phyloP scores from a whole-genome alignment of 1,140 invertebrate species.

The Nasonia vitripennis region DNA sequence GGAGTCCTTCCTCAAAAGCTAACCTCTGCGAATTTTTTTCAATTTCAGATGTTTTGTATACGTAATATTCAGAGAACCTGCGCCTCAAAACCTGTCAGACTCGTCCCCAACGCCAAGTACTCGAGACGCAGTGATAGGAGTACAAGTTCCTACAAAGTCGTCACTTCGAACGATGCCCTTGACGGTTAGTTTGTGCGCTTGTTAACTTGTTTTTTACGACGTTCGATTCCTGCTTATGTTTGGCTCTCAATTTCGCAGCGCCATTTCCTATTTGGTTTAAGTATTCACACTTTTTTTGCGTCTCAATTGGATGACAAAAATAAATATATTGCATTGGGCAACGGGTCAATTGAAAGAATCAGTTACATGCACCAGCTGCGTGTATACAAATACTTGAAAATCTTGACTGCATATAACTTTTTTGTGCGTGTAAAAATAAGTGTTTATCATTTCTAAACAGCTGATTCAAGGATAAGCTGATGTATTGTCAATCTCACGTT shows the following conservation, averaged over 20 bases:
- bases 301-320: slow-evolving; percentile 14
- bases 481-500: not conserved
- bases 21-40: slow-evolving; percentile 24
- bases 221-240: not conserved
- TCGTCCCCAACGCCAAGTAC: slow-evolving; percentile 62
- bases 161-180: slow-evolving; percentile 63
- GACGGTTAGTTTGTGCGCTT: slow-evolving; percentile 61
- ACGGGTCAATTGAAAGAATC: not conserved
- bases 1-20: not conserved
- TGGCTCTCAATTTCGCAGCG: slow-evolving; percentile 6
- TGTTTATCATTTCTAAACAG: not conserved
- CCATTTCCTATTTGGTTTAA: slow-evolving; percentile 17
- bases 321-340: slow-evolving; percentile 33
- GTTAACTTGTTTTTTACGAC: not conserved
- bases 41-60: slow-evolving; percentile 69
- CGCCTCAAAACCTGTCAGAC: slow-evolving; percentile 55
- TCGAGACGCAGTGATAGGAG: slow-evolving; percentile 68
- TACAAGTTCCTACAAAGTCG: slow-evolving; percentile 64
- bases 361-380: not conserved
- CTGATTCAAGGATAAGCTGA: not conserved
- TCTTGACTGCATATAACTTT: not conserved
- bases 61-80: slow-evolving; percentile 64
- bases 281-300: not conserved
- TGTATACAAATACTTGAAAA: not conserved
- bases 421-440: not conserved